Base-by-base conservation (phyloP, 1,140 invertebrate species). In the Pemphigus obesinymphae region DNA sequence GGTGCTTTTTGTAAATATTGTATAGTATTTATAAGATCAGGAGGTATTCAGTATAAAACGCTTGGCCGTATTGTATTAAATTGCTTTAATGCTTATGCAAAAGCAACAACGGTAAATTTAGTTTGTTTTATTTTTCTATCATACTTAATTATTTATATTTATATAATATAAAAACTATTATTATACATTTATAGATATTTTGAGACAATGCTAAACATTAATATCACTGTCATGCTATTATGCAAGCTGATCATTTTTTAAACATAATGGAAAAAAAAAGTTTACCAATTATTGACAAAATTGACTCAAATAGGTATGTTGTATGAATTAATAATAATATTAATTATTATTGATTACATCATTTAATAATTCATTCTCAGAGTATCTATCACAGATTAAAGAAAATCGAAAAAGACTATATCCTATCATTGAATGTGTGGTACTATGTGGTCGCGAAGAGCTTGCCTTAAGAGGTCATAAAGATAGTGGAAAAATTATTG, bases 1-100 rank as follows among this genome's bases (percentile, higher is more conserved):
- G 61, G 26, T 26, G 8, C 20, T 66, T 66, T 31, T 66, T 66
- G 61, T 37, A 66, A 66, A 66, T 66, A 66, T 66, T 66, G 61
- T 20, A n/a, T 37, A 17, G 26, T 29, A 31, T 66, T 66, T 37
- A 1, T n/a, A 13, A 66, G 48, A 50, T 17, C 48, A 17, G 48
- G 48, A 17, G 48, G 17, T 50, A 50, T 50, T 11, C 48, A 50
- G 48, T 11, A 13, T 11, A 50, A 50, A 50, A 0, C 17, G 17
- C 48, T 50, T 50, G 48, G 48, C 17, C 48, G 17, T 11, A 11
- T 50, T 50, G 48, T 50, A 50, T 15, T 50, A 20, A 50, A 50
- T 50, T 50, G 48, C 48, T 50, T 50, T 50, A 8, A 50, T 50
- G 17, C 13, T 50, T 50, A 50, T 50, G 48, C 48, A 17, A 17